A percentile compares a stretch with the other conserved stretches of the same genome.
These are phyloP conservation scores for Sycon ciliatum DNA, from an alignment of 37 sponge, comb jelly and placozoan species.

Conservation along the genomic window DNA sequence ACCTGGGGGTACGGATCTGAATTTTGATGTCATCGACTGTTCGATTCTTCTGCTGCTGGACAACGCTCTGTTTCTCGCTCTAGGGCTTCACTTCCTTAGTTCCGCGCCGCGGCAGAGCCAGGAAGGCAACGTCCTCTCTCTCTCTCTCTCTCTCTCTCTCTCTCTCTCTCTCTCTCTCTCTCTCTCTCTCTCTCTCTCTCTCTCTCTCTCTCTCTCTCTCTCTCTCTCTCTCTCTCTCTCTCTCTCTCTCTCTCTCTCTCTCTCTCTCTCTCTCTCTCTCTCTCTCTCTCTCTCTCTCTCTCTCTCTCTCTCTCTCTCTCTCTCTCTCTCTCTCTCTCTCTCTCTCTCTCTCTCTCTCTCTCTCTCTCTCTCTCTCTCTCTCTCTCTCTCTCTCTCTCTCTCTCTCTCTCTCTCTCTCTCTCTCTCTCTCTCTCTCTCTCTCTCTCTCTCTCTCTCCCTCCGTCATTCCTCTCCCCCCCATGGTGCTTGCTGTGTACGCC, in stretches of 20 bases:
- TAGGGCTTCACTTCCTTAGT: too few species aligned
- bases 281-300: not conserved
- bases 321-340: not conserved
- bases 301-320: not conserved
- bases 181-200: not conserved
- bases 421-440: not conserved
- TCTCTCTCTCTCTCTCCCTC: too few species aligned
- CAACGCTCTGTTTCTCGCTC: too few species aligned
- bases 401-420: not conserved
- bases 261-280: not conserved
- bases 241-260: not conserved
- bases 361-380: not conserved
- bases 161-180: not conserved
- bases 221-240: not conserved
- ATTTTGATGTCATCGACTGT: too few species aligned
- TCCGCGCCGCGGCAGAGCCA: too few species aligned
- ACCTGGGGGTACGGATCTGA: too few species aligned
- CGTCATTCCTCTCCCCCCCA: not conserved
- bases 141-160: not conserved
- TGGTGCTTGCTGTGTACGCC: too few species aligned
- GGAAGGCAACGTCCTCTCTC: too few species aligned
- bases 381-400: not conserved
- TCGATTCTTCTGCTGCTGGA: too few species aligned
- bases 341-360: not conserved
- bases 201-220: not conserved